Evolutionary conservation across 2,888 invertebrate genomes (phyloP), one percentile per base, ranked within the genome.

Genomic region (Drosophila pegasa): DNA sequence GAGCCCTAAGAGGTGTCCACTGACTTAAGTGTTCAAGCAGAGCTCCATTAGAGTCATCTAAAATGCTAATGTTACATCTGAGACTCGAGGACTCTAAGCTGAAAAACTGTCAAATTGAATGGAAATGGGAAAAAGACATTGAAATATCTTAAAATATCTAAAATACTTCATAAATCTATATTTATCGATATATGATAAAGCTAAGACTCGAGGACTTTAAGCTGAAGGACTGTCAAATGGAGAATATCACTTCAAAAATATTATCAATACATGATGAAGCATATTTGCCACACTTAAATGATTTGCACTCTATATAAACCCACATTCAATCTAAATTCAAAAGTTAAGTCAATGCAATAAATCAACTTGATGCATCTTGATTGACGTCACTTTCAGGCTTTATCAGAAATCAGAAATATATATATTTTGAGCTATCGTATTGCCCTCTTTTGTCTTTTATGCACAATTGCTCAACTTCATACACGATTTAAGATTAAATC

Each of bases 391-490:
- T 29, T 29, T 29, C 12, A 16, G 8, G 18, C 2, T 9, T 31
- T 29, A 48, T 20, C 29, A 48, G 20, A 9, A 18, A 20, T 31
- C 29, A 31, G 20, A 8, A 31, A 27, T 27, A 12, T 27, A 45
- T 22, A 22, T 25, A 22, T 7, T n/a, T 25, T 8, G 3, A 22
- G 22, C 22, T 5, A 48, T 31, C 27, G 8, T 12, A 29, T 3
- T n/a, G 25, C 18, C 12, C 20, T 48, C 48, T 14, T 5, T 20
- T 33, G 48, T 20, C 48, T 31, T 31, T 22, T 41, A 41, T 41
- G 10, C 22, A 2, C 18, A 9, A 2, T 16, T 5, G 10, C 18
- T 43, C 18, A 18, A 12, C 18, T 48, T 18, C 18, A 20, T 48
- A 31, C 12, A 16, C 8, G 16, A 35, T 9, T 35, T 22, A n/a